Percentiles rank a stretch among this genome's conserved stretches.
These are phyloP conservation scores for Geopemphigus sp. DNA, from an alignment of 1,140 invertebrate genomes.

Conservation along the genomic window DNA sequence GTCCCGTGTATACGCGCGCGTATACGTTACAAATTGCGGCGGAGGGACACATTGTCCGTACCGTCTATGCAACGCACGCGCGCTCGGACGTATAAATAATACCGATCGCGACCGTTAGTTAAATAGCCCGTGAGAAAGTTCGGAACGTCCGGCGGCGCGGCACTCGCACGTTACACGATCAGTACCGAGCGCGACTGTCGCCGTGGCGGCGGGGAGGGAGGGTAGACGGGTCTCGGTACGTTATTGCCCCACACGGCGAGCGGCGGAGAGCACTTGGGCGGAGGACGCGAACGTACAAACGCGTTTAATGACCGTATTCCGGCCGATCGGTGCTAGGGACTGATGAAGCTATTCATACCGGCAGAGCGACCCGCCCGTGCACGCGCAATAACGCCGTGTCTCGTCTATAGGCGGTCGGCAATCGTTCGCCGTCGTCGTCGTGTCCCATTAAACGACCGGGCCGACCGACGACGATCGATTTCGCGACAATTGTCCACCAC, in stretches of 20 bases:
- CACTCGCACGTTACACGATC: not conserved
- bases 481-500: too few relatives aligned
- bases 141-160: not conserved
- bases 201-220: too few relatives aligned
- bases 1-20: too few relatives aligned
- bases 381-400: not conserved
- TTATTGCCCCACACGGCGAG: not conserved
- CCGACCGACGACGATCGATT: too few relatives aligned
- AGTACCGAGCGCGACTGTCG: not conserved
- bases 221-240: not conserved
- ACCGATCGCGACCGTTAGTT: not conserved
- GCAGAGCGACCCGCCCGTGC: too few relatives aligned
- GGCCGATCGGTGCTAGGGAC: slow-evolving; percentile 23
- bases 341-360: slow-evolving; percentile 42
- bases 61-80: too few relatives aligned
- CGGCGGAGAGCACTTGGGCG: not conserved
- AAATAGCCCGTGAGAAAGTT: slow-evolving; percentile 36
- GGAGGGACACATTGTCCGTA: not conserved
- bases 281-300: not conserved
- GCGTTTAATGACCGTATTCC: slow-evolving; percentile 37
- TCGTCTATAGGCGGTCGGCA: too few relatives aligned
- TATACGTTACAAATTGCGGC: not conserved
- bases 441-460: not conserved
- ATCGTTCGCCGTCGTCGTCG: not conserved
- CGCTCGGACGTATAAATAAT: too few relatives aligned